A percentile compares a stretch with the other conserved stretches of the same genome.
phyloP scores from a whole-genome alignment of 2,113 vertebrate species.

The Copsychus sechellarum region DNA sequence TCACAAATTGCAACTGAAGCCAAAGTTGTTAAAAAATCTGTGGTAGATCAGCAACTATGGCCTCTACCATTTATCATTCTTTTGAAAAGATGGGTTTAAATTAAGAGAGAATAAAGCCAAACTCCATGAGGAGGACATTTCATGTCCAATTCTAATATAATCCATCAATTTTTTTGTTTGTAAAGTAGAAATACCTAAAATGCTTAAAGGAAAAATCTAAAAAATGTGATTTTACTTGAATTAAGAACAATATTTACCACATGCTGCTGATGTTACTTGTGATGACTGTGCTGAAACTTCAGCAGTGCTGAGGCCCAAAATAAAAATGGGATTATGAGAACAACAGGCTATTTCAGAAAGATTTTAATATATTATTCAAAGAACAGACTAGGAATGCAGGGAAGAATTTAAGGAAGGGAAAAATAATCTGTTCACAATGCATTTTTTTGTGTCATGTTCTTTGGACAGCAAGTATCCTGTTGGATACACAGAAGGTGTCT shows the following conservation, averaged over 20 bases:
- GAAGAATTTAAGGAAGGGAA: not conserved
- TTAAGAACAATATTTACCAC: not conserved
- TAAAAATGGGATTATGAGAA: not conserved
- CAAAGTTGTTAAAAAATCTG: not conserved
- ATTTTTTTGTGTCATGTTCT: not conserved
- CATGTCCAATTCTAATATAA: not conserved
- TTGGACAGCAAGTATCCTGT: not conserved
- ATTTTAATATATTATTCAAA: not conserved
- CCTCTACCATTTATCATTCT: not conserved
- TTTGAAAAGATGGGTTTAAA: slow-evolving; percentile 4
- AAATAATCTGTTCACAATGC: not conserved
- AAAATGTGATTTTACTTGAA: slow-evolving; percentile 9
- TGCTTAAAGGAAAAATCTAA: not conserved
- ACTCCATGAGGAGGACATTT: not conserved
- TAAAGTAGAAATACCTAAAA: slow-evolving; percentile 2
- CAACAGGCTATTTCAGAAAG: not conserved
- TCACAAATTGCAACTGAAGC: not conserved
- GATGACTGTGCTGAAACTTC: not conserved
- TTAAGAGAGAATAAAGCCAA: not conserved
- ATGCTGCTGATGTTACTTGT: not conserved
- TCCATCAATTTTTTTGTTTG: not conserved
- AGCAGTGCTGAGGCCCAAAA: not conserved
- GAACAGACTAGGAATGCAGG: not conserved
- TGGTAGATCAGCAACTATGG: not conserved
- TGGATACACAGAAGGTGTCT: not conserved